Evolutionary conservation across 2,113 vertebrate genomes (phyloP).

Genomic region (Dipodomys ordii): DNA sequence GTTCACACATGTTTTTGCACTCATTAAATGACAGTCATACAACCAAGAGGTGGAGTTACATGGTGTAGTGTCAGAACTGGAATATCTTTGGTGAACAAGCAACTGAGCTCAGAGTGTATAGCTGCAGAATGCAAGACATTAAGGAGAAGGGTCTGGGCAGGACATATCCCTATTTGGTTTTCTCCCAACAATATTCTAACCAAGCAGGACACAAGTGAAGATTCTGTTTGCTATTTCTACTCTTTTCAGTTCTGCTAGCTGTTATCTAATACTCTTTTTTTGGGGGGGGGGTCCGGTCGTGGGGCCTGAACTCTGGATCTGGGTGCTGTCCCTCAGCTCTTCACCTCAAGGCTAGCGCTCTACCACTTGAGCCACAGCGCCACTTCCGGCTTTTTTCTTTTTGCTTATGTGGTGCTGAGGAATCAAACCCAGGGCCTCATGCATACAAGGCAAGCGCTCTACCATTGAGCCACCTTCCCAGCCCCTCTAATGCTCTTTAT

Average conservation of each 20-base stretch:
- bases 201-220: neutral
- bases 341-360: too few relatives aligned
- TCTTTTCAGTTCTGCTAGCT: neutral
- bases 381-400: too few relatives aligned
- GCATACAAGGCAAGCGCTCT: too few relatives aligned
- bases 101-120: neutral
- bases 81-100: too few relatives aligned
- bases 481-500: too few relatives aligned
- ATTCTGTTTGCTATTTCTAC: neutral
- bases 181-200: neutral
- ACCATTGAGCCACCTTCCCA: too few relatives aligned
- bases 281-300: too few relatives aligned
- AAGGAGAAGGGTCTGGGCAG: rapidly evolving
- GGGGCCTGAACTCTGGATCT: too few relatives aligned
- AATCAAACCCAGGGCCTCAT: too few relatives aligned
- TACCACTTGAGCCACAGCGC: too few relatives aligned
- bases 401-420: too few relatives aligned
- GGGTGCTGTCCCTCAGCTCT: too few relatives aligned
- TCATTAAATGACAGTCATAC: neutral
- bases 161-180: neutral
- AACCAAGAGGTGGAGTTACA: neutral
- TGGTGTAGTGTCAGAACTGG: neutral
- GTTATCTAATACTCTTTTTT: neutral
- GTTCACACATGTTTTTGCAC: neutral
- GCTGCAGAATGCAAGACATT: neutral